phyloP scores from a whole-genome alignment of 2,113 vertebrate species.

The Noturus placidus region DNA sequence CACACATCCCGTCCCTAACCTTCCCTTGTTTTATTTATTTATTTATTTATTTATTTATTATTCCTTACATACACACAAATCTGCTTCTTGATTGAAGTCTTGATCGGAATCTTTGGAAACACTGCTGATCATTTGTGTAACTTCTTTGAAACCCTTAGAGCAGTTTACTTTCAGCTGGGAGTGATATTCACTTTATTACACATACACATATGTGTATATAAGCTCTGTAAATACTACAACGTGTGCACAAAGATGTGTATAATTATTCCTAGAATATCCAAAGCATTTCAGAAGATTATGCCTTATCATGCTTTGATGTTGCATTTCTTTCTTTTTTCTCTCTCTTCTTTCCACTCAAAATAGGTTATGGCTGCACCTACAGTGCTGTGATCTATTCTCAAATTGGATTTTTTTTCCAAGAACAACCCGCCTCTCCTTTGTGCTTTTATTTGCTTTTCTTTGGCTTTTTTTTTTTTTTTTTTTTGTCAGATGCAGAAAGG shows the following conservation, averaged over 20 bases:
- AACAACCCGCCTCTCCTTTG: slow-evolving; percentile 36
- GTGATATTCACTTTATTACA: not conserved
- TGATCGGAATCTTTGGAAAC: not conserved
- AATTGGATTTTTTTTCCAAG: slow-evolving; percentile 40
- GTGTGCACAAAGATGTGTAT: slow-evolving; percentile 27
- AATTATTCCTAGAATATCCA: slow-evolving; percentile 50
- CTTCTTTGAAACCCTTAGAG: not conserved
- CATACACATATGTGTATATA: not conserved
- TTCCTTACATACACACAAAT: not conserved
- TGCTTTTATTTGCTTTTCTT: slow-evolving; percentile 33
- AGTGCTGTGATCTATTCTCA: slow-evolving; percentile 48
- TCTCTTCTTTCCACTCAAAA: slow-evolving; percentile 24
- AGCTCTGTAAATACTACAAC: slow-evolving; percentile 41
- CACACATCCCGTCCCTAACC: not conserved
- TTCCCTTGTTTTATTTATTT: not conserved
- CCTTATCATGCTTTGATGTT: slow-evolving; percentile 48
- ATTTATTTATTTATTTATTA: too few relatives aligned
- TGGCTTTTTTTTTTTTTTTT: slow-evolving; percentile 32
- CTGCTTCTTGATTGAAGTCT: not conserved
- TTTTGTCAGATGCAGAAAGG: slow-evolving; percentile 14
- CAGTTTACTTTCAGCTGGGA: not conserved
- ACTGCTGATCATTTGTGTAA: not conserved
- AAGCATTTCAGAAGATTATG: slow-evolving; percentile 38
- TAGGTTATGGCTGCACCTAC: slow-evolving; percentile 41
- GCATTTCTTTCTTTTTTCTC: slow-evolving; percentile 30